Evolutionary conservation across 1,140 invertebrate genomes (phyloP).

Genomic region (Drosophila athabasca): DNA sequence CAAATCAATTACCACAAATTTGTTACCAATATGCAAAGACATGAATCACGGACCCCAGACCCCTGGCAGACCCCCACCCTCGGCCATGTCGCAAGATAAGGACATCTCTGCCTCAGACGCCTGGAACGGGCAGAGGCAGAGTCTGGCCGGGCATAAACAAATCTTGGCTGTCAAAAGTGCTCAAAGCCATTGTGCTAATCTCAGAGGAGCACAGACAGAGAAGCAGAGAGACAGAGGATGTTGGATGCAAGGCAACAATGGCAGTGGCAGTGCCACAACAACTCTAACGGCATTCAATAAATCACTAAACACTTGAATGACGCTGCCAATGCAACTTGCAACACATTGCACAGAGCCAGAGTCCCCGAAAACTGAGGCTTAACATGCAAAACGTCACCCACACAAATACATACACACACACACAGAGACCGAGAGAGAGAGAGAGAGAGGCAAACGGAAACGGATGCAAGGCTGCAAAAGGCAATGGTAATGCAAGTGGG

Average conservation of each 20-base stretch:
- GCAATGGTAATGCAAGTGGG: slow-evolving; percentile 30
- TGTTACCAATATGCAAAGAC: slow-evolving; percentile 82
- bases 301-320: slow-evolving; percentile 83
- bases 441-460: slow-evolving; percentile 24
- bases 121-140: background rate
- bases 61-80: slow-evolving; percentile 2
- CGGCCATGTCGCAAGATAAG: slow-evolving; percentile 1
- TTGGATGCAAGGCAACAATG: slow-evolving; percentile 8
- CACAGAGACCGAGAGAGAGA: background rate
- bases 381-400: slow-evolving; percentile 46
- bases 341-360: slow-evolving; percentile 63
- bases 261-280: slow-evolving; percentile 21
- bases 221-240: slow-evolving; percentile 14
- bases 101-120: slow-evolving; percentile 7
- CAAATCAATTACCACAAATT: slow-evolving; percentile 81
- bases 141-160: slow-evolving; percentile 64
- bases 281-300: slow-evolving; percentile 81
- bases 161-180: slow-evolving; percentile 81
- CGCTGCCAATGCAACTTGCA: slow-evolving; percentile 81
- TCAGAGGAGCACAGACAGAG: slow-evolving; percentile 15
- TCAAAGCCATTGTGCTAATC: slow-evolving; percentile 81
- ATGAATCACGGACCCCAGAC: slow-evolving; percentile 57
- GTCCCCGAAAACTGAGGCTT: slow-evolving; percentile 36
- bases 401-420: slow-evolving; percentile 11
- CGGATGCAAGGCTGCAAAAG: slow-evolving; percentile 49